These are phyloP conservation scores for Ischnus inquisitorius DNA, from an alignment of 2,888 invertebrate genomes.

Conservation along the genomic window DNA sequence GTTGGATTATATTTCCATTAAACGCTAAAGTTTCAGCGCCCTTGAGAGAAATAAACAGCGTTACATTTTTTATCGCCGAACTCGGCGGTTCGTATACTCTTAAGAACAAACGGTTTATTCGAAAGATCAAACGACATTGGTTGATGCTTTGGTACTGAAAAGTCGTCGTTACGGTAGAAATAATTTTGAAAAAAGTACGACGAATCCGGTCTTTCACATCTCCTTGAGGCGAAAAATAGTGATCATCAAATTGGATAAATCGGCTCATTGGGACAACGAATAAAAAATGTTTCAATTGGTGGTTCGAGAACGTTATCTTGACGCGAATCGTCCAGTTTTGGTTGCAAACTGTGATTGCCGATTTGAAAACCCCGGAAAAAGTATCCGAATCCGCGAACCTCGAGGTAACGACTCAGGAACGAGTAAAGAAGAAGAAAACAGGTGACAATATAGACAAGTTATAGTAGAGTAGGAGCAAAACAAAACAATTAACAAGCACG, in stretches of 20 bases:
- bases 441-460: background rate
- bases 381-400: background rate
- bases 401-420: background rate
- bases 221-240: background rate
- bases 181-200: too few relatives aligned
- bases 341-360: slow-evolving; percentile 7
- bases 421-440: background rate
- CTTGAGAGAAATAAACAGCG: too few relatives aligned
- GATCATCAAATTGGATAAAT: slow-evolving; percentile 30
- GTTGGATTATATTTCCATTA: too few relatives aligned
- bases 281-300: slow-evolving; percentile 45
- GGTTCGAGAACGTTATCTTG: slow-evolving; percentile 51
- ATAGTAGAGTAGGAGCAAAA: slow-evolving; percentile 5
- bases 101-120: too few relatives aligned
- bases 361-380: background rate
- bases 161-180: too few relatives aligned
- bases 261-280: slow-evolving; percentile 51
- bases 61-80: too few relatives aligned
- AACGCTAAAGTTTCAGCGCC: too few relatives aligned
- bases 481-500: slow-evolving; percentile 28
- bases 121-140: too few relatives aligned
- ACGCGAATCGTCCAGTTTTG: slow-evolving; percentile 64
- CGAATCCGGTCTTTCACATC: slow-evolving; percentile 1
- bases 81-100: too few relatives aligned
- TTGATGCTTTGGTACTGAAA: too few relatives aligned